Base-by-base conservation (phyloP, 2,797 vertebrate genomes). In the Margarornis squamiger region DNA sequence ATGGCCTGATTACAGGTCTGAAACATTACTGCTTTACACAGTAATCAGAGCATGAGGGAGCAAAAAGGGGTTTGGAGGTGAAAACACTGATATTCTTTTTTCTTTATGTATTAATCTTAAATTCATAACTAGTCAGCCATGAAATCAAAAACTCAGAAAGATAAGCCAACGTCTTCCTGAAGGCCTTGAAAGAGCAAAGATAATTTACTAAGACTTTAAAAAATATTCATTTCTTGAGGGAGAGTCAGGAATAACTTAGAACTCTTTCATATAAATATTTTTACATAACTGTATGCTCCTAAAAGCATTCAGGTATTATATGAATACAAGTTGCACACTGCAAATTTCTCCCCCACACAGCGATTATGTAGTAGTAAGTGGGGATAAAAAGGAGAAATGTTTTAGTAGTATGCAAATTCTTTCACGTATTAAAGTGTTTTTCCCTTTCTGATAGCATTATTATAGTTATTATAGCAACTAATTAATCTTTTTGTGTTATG, bases 91-190 rank as follows among this genome's bases (percentile, higher is more conserved):
- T 46, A 26, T 58, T 58, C 2, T 8, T 9, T 76, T 67, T 86
- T 86, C 85, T 46, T 36, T 10, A 26, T 16, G 5, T 80, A 65
- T 86, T 90, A 83, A 83, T 90, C 26, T 88, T 93, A 46, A 94
- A 88, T 71, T 68, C 38, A 18, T 90, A 84, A 36, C 30, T 81
- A 88, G 58, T 74, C 70, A 92, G 61, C 72, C 61, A 38, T 92
- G 85, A 91, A 92, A 94, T 94, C 78, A 92, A 58, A 81, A 95
- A 65, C 58, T 88, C 61, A 68, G 82, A 57, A 78, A 77, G 32
- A 81, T 51, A 94, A 90, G 12, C 27, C 72, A 83, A 12, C 23
- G 30, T 88, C 51, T 81, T 92, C 75, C 70, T 88, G 38, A 71
- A 93, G 49, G 58, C 43, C 36, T 81, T 93, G 57, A 71, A 86